Evolutionary conservation across 1,140 invertebrate species (phyloP), one percentile per base, ranked within the genome.

Genomic region (Anastrepha ludens): DNA sequence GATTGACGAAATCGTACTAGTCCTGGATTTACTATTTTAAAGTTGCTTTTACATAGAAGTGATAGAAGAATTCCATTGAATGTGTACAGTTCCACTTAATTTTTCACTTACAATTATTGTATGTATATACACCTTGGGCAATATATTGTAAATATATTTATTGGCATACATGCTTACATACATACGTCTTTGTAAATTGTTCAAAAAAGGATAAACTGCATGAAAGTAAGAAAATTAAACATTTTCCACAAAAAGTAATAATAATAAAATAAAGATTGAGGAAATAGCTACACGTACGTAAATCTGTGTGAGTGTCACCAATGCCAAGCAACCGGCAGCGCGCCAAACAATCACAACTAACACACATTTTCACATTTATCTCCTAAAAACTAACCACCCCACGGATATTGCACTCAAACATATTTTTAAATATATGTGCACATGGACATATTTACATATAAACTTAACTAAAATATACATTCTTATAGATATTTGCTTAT

Each of bases 401-500:
- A 11, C 20, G 7, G 74, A n/a, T 50, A 41, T 15, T 81, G 74
- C 47, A 81, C 74, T 81, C 13, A 81, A 81, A 9, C 74, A 58
- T 58, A 81, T 81, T 81, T 58, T 58, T 47, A 67, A 15, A 11
- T n/a, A n/a, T 2, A 81, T 47, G 55, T 41, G 55, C 47, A 55
- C 0, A 11, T 8, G 55, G 15, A 81, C 50, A 81, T 11, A 50
- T n/a, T 2, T 20, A 50, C 47, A 55, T 20, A 78, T 29, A 50
- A 67, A 67, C 64, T 67, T 13, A 9, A 20, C 64, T 8, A 11
- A 67, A 29, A 41, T 29, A 39, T 8, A n/a, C 3, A 29, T 0
- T 67, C 4, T n/a, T 67, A 41, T 13, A 67, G 64, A 67, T 67
- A 41, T 29, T 3, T 20, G 64, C 64, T 29, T 39, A 7, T 8